Evolutionary conservation across 2,888 invertebrate species (phyloP), one percentile per base, ranked within the genome.

Genomic region (Lasioglossum oenotherae): DNA sequence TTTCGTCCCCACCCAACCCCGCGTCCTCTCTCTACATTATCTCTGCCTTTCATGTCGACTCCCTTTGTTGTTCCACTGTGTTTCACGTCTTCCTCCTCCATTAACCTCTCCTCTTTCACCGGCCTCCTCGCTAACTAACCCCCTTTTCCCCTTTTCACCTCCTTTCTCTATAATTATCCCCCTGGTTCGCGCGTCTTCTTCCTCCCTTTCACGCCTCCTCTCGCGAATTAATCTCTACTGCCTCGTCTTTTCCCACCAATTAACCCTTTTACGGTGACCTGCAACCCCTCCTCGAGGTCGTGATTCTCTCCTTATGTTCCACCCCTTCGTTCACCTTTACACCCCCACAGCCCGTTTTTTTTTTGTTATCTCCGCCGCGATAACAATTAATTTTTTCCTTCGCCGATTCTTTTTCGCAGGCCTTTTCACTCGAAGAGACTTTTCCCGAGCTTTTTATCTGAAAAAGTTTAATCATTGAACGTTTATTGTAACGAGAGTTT

Each of bases 61-160:
- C 31, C 31, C 41, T 76, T 44, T 76, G 64, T 41, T 53, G 23
- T 44, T 64, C 44, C 64, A 44, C 76, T 71, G 79, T 77, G 79
- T 77, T 78, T 74, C 35, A 49, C 74, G 71, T 64, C 38, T 75
- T 64, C 75, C 76, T 81, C 74, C 80, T 82, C 27, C 38, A 74
- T 74, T 74, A 31, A 41, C 64, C 64, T 31, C 64, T 31, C 44
- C 53, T 60, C 69, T 60, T 27, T 31, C 35, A 19, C 74, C 6
- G 4, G 23, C 31, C 23, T 49, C 31, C 53, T 35, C 41, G 46
- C 38, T 67, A 79, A 46, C 57, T 79, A 74, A 82, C 79, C 78
- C 44, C 49, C 23, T 72, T 72, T 64, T 49, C 60, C 44, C 49
- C 23, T 72, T 72, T 64, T 49, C 60, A 38, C 67, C 23, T 74